phyloP scores from a whole-genome alignment of 1,140 invertebrate species.

The Macrocentrus cingulum region DNA sequence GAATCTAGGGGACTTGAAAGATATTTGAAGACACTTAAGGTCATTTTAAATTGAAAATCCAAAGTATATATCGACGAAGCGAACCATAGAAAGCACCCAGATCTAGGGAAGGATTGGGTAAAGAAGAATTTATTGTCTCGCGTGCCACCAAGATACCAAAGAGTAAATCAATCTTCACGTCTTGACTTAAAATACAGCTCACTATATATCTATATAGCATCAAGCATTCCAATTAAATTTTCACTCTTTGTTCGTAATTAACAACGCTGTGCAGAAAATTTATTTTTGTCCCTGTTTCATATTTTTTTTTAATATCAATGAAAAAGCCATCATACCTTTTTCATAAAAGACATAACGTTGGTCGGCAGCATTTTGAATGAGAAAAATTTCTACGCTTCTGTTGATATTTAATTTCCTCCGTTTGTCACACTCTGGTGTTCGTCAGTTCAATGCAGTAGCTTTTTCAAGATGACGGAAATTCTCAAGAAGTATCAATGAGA shows the following conservation, averaged over 20 bases:
- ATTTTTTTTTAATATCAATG: constrained; percentile 24
- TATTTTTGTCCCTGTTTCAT: constrained; percentile 8
- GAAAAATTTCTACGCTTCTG: neutral
- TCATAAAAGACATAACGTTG: constrained; percentile 81
- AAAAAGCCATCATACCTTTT: constrained; percentile 69
- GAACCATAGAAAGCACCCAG: neutral
- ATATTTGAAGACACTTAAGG: neutral
- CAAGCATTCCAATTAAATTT: no score
- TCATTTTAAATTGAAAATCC: neutral
- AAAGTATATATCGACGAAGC: neutral
- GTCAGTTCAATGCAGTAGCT: neutral
- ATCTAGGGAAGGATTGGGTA: neutral
- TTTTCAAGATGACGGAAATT: neutral
- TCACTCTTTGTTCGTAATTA: no score
- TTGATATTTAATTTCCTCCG: neutral
- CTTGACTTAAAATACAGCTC: constrained; percentile 21
- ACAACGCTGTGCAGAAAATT: no score
- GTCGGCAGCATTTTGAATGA: constrained; percentile 69
- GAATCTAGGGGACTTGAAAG: neutral
- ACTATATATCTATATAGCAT: no score
- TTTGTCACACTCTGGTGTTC: neutral
- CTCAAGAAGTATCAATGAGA: constrained; percentile 16
- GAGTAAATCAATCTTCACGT: constrained; percentile 23
- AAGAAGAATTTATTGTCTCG: constrained; percentile 13
- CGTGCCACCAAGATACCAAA: neutral